Conservation (phyloP, 2,113 vertebrate genomes). For the Donacobius atricapilla region DNA sequence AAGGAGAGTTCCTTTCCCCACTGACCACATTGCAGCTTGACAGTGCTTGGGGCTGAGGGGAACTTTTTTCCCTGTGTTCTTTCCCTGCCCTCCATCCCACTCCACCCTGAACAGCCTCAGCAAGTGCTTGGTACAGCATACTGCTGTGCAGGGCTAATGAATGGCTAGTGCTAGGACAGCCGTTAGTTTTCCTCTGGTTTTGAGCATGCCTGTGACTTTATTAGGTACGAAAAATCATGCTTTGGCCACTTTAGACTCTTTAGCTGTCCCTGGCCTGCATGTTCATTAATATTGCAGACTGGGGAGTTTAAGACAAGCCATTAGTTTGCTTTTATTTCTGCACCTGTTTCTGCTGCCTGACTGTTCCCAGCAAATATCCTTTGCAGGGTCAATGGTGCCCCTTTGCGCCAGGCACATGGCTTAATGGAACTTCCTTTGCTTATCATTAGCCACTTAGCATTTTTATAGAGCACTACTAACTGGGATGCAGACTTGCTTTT, state of each 20-base stretch:
- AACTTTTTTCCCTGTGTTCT: not conserved
- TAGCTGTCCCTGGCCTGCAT: not conserved
- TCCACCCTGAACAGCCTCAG: not conserved
- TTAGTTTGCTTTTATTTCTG: conserved; percentile 30
- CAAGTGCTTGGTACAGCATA: not conserved
- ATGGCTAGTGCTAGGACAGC: not conserved
- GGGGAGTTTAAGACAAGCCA: not conserved
- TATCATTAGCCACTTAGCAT: conserved; percentile 38
- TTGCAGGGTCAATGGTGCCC: not conserved
- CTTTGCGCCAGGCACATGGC: not conserved
- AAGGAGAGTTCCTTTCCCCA: not conserved
- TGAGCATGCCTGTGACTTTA: not conserved
- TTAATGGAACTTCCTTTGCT: conserved; percentile 32
- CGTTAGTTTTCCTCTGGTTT: not conserved
- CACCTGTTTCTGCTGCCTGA: conserved; percentile 45
- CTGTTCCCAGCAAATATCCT: not conserved
- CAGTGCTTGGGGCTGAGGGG: not conserved
- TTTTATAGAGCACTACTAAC: conserved; percentile 23
- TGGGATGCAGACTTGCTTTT: conserved; percentile 4
- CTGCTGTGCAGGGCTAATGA: not conserved
- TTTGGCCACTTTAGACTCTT: not conserved
- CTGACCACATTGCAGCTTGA: not conserved
- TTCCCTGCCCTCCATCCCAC: not conserved
- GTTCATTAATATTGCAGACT: conserved; percentile 23
- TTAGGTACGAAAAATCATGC: fast-evolving